Base-by-base conservation (phyloP, 2,113 vertebrate genomes). In the Notiomystis cincta region DNA sequence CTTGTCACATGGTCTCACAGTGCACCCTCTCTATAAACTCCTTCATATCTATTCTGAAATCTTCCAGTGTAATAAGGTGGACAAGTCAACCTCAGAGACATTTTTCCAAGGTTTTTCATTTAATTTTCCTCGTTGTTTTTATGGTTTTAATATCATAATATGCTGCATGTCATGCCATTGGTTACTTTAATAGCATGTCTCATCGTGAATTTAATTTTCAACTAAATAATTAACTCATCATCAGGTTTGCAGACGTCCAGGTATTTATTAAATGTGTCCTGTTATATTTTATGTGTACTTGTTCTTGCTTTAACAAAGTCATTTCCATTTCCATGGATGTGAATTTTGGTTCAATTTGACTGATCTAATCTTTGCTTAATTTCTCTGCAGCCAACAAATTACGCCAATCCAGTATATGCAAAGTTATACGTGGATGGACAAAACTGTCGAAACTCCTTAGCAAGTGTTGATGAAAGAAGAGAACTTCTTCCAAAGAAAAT, bases 401-500 rank as follows among this genome's bases (percentile, higher is more conserved):
- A 99, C 95, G 98, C 99, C 95, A 99, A 99, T 98, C 99, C 99
- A n/a, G 98, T 99, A 95, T 99, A 99, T 97, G 98, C 99, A 98
- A 99, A 99, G 97, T 98, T 99, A 95, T 99, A 99, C 93, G 98
- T 99, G 95, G 99, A 99, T 90, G 99, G 99, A 60, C 99, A 99
- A 96, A 99, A 99, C 97, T 99, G 99, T 98, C 98, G 99, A 98
- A 99, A 99, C 97, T 99, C 99, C 83, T 98, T 99, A 98, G 99
- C 98, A 98, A 99, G 98, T 95, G 98, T 99, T 81, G 99, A 99
- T 85, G 99, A 99, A 98, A 98, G 99, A 98, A 99, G 99, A 99
- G 99, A 99, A 99, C 99, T 99, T 96, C 99, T 99, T 98, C 99
- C 99, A 99, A 99, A 99, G 99, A 99, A 99, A 99, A 98, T 99